Evolutionary conservation across 1,140 invertebrate species (phyloP), one percentile per base, ranked within the genome.

Genomic region (Nasonia vitripennis): DNA sequence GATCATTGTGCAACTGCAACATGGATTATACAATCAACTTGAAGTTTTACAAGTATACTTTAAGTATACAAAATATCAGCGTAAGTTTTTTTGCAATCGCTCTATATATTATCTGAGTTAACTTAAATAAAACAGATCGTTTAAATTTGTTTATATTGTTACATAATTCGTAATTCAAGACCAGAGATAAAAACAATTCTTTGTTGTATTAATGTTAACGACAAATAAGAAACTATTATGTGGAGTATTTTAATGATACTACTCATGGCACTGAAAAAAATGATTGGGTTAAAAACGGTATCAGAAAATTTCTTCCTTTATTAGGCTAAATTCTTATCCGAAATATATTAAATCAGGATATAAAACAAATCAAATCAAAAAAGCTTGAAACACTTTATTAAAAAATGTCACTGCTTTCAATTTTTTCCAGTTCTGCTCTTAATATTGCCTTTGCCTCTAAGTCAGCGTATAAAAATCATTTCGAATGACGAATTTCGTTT

Each of bases 401-500:
- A 17, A 55, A 17, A 55, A 17, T 14, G 11, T 17, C 12, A 55
- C 1, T 55, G 17, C 41, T 45, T 11, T 17, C 51, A 17, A 3
- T 37, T 78, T 78, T 45, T 10, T 55, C 48, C 62, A 80, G 78
- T 80, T 80, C 48, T 68, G 27, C 37, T 41, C 74, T 45, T n/a
- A 41, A 41, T 34, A 23, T 34, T 68, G 31, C 0, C 4, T 67
- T 62, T 17, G 55, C 5, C 55, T 62, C 17, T 20, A 62, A 62
- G 55, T n/a, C 17, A 20, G 20, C 5, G 17, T n/a, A 37, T 20
- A 31, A 68, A 37, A 75, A 62, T 31, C 3, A 31, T 78, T 78
- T 27, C 17, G 10, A 84, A 84, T 84, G 55, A 84, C 45, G 34
- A 78, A 78, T 45, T 62, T 78, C 14, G 67, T 89, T 80, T 88